A percentile compares a stretch with the other conserved stretches of the same genome.
Evolutionary conservation across 2,797 vertebrate genomes (phyloP).

Genomic region (Macropodus opercularis): DNA sequence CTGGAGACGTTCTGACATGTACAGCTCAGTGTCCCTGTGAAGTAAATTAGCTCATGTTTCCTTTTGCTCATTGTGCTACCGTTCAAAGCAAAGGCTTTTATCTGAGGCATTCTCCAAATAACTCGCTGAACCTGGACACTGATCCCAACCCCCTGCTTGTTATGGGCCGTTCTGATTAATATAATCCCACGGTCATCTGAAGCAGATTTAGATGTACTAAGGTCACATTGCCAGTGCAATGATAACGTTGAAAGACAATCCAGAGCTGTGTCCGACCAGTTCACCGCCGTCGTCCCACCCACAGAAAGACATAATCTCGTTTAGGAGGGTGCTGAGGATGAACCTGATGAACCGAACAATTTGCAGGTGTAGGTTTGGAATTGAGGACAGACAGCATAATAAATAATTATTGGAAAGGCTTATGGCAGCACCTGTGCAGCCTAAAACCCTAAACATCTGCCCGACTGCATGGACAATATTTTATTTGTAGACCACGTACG

Average conservation of each 20-base stretch:
- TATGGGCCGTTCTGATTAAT: constrained; percentile 38
- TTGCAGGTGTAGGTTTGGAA: too few species aligned
- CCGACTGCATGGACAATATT: constrained; percentile 3
- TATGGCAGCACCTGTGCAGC: too few species aligned
- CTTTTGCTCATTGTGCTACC: too few species aligned
- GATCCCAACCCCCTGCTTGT: constrained; percentile 18
- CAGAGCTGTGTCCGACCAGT: constrained; percentile 32
- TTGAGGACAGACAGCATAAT: too few species aligned
- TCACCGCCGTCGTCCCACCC: constrained; percentile 18
- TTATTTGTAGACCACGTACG: too few species aligned
- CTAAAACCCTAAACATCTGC: too few species aligned
- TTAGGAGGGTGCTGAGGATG: constrained; percentile 13
- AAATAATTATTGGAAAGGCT: too few species aligned
- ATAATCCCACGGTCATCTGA: constrained; percentile 67
- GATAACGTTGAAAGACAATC: constrained; percentile 53
- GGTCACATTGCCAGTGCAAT: constrained; percentile 43
- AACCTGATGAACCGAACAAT: constrained; percentile 42
- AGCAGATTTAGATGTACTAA: constrained; percentile 58
- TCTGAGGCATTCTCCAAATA: too few species aligned
- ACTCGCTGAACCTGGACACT: constrained; percentile 8
- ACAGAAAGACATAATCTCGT: constrained; percentile 17
- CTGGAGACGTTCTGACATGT: too few species aligned
- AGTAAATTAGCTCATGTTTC: too few species aligned
- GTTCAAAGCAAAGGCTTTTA: too few species aligned
- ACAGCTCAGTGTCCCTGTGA: too few species aligned